Base-by-base conservation (phyloP, 1,140 invertebrate species). In the Trachymyrmex septentrionalis region DNA sequence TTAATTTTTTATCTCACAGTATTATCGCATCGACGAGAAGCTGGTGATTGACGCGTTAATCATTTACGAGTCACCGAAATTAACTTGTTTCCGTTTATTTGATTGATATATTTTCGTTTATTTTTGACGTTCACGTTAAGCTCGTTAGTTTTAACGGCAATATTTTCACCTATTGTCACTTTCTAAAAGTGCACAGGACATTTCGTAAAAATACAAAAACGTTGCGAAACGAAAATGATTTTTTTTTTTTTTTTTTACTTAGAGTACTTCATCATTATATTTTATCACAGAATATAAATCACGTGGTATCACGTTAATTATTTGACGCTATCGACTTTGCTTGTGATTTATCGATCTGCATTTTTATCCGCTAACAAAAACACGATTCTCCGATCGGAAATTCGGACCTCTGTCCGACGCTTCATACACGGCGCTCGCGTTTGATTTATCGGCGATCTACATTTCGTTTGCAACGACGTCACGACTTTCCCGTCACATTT, bases 381-480 rank as follows among this genome's bases (percentile, higher is more conserved):
- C 19, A 63, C 69, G 21, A 75, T 84, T 73, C 55, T 75, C 69
- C 24, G 38, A 84, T 75, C 71, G 55, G 55, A 73, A 84, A 84
- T 84, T 84, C 69, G 69, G 57, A 73, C 48, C 48, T 73, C 59
- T 75, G 69, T 61, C 38, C 80, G 55, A 73, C 53, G 69, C 34
- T 61, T 84, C 38, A 48, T 57, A 38, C 55, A 4, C 67, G 80
- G 19, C 24, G 66, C 21, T 63, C 55, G 57, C n/a, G 24, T 84
- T 73, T 84, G 80, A 84, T 84, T 84, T 84, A 84, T 84, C 80
- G 80, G 30, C 80, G 80, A 84, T 84, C 69, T 84, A 75, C 55
- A 84, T 84, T 84, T 75, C 69, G 69, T 84, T 84, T 75, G 69
- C 38, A 84, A 61, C 69, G 80, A 59, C 55, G 57, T 73, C 38